These are phyloP conservation scores for Mergus octosetaceus DNA, from an alignment of 2,797 vertebrate genomes.

Conservation along the genomic window DNA sequence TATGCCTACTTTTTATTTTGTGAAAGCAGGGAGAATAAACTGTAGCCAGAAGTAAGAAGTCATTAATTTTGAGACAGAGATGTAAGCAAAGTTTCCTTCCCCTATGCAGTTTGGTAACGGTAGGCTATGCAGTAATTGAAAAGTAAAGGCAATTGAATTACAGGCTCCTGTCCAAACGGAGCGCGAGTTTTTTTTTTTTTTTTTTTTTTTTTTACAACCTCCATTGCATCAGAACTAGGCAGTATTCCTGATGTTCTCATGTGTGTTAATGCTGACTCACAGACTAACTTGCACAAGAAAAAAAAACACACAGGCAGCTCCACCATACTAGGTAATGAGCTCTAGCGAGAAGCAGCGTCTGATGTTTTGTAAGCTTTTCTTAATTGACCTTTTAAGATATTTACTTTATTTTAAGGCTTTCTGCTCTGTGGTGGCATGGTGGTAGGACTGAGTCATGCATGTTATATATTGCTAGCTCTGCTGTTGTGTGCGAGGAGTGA, in stretches of 20 bases:
- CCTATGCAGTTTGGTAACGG: slow-evolving; percentile 68
- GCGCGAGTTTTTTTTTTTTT: slow-evolving; percentile 42
- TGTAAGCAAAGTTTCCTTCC: slow-evolving; percentile 73
- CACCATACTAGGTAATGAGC: slow-evolving; percentile 75
- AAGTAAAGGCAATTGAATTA: slow-evolving; percentile 73
- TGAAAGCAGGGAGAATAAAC: neutral
- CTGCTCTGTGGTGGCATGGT: slow-evolving; percentile 27
- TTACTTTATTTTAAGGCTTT: slow-evolving; percentile 63
- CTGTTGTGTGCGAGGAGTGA: slow-evolving; percentile 42
- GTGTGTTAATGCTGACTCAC: slow-evolving; percentile 79
- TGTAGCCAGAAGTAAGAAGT: slow-evolving; percentile 25
- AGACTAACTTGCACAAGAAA: slow-evolving; percentile 77
- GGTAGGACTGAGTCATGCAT: slow-evolving; percentile 67
- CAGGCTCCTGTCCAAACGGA: slow-evolving; percentile 70
- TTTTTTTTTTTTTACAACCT: slow-evolving; percentile 39
- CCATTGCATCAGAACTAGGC: slow-evolving; percentile 76
- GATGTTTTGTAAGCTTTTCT: slow-evolving; percentile 66
- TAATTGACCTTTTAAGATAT: slow-evolving; percentile 57
- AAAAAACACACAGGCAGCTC: slow-evolving; percentile 69
- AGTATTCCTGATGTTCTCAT: slow-evolving; percentile 74
- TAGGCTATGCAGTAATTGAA: slow-evolving; percentile 73
- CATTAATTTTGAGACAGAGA: slow-evolving; percentile 50
- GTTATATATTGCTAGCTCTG: slow-evolving; percentile 50
- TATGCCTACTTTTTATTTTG: neutral
- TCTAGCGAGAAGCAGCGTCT: slow-evolving; percentile 58